Evolutionary conservation across 2,888 invertebrate species (phyloP), one percentile per base, ranked within the genome.

Genomic region (Gnatocerus cornutus): DNA sequence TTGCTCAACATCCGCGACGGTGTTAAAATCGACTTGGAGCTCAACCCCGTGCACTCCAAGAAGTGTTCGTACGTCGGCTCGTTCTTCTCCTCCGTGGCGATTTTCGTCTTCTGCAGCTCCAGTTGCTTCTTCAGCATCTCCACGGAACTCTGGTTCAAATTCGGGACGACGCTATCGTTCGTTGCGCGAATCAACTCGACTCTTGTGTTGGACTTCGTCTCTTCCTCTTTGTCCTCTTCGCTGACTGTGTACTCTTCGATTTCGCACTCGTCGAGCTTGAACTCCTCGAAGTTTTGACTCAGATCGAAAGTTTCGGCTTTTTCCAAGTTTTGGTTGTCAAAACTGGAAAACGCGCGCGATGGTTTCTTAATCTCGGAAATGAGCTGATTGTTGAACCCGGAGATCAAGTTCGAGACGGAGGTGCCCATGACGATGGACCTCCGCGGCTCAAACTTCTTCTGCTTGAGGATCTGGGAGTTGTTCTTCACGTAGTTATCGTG

Each of bases 281-380:
- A 93, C 81, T 93, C 93, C 80, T 93, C 93, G 79, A 93, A 93
- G 83, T 92, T 92, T 81, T 92, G 91, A 71, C 91, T 89, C 78
- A 92, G 87, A 80, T 91, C 91, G 79, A 90, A 91, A 77, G 89
- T 89, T 76, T 87, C 53, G 74, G 64, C 62, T 72, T 82, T 84
- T 67, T 84, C 83, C 67, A 79, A 80, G 77, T 82, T 82, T 83
- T 85, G 84, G 68, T 78, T 80, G 71, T 85, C 84, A 82, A 85
- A 84, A 80, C 82, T 84, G 67, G 85, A 80, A 81, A 85, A 84
- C 81, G 81, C 68, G 29, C 75, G 74, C 71, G 80, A 79, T 30
- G 75, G 46, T 61, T 64, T 78, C 80, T 71, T 69, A 16, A 62
- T 62, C 33, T 62, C 61, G n/a, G 65, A 65, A 16, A 53, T 69